Evolutionary conservation across 2,888 invertebrate species (phyloP).

Genomic region (Oscheius onirici): DNA sequence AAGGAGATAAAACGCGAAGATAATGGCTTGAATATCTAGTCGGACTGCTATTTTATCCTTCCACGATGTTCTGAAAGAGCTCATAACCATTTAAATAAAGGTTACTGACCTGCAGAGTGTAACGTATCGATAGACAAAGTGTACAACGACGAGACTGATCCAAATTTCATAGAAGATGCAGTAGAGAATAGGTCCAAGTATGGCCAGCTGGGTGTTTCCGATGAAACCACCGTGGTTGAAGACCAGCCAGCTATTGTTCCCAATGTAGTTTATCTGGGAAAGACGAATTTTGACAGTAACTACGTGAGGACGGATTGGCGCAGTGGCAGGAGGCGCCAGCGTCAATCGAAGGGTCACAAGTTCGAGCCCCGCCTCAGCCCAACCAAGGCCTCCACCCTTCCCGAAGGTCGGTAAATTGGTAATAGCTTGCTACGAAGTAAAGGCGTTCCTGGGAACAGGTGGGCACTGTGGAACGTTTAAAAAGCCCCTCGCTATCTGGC

Average conservation of each 20-base stretch:
- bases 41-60: slow-evolving; percentile 1
- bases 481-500: no score
- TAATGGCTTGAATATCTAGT: background rate
- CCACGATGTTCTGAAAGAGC: background rate
- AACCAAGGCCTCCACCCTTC: no score
- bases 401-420: no score
- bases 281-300: no score
- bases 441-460: no score
- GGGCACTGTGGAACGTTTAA: no score
- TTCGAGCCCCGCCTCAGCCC: no score
- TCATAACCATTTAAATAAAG: background rate
- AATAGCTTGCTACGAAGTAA: no score
- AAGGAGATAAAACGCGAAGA: background rate
- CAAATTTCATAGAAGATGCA: slow-evolving; percentile 23
- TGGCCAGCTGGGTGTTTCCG: slow-evolving; percentile 11
- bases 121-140: slow-evolving; percentile 14
- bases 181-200: slow-evolving; percentile 8
- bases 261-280: slow-evolving; percentile 15
- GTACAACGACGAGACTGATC: slow-evolving; percentile 10
- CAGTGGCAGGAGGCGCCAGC: no score
- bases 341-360: no score
- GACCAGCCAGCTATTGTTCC: slow-evolving; percentile 8
- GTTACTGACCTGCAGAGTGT: background rate
- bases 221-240: slow-evolving; percentile 20
- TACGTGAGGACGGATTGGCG: no score